Evolutionary conservation across 92 coral and sea anemone genomes (phyloP), one percentile per base, ranked within the genome.

Genomic region (Zoanthus gigantus): DNA sequence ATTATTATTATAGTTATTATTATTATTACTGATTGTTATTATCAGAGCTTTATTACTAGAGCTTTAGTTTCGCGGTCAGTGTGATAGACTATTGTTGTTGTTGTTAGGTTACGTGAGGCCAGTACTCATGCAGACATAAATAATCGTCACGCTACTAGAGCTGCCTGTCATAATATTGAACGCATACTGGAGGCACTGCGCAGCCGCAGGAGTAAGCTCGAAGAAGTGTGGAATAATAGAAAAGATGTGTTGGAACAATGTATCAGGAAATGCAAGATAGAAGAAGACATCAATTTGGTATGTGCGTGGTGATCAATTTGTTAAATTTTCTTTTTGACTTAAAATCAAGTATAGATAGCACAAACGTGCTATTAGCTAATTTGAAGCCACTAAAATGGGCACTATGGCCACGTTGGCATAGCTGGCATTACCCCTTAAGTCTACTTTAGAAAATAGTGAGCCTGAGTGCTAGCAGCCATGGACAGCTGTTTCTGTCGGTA

Each of bases 101-200:
- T 63, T 63, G 69, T n/a, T 63, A 95, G 92, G 75, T 89, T 97
- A 37, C 97, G 99, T 29, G 96, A 97, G 78, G 99, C 99, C 34
- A 95, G 96, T 28, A 37, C 93, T 44, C 98, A 97, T 81, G 99
- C 99, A 2, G 99, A 97, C 76, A 95, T 96, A 8, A 97, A 97
- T 93, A 95, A 97, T 88, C 91, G 96, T 71, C 99, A 97, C 85
- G 99, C 99, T 9, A 92, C 99, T 4, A 95, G 94, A 83, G 97
- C 98, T 52, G 99, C 99, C 13, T 97, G 99, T 74, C 95, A 93
- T 86, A 95, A 96, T 77, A 94, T 97, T 23, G 99, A 97, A 75
- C 92, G 99, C 44, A 93, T 96, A 56, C 87, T 97, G 34, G 98
- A 97, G 77, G 98, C 97, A 37, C 77, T 97, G 85, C 98, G 94